A percentile compares a stretch with the other conserved stretches of the same genome.
These are phyloP conservation scores for Epizoanthus ramosus DNA, from an alignment of 92 coral and sea anemone genomes.

Conservation along the genomic window DNA sequence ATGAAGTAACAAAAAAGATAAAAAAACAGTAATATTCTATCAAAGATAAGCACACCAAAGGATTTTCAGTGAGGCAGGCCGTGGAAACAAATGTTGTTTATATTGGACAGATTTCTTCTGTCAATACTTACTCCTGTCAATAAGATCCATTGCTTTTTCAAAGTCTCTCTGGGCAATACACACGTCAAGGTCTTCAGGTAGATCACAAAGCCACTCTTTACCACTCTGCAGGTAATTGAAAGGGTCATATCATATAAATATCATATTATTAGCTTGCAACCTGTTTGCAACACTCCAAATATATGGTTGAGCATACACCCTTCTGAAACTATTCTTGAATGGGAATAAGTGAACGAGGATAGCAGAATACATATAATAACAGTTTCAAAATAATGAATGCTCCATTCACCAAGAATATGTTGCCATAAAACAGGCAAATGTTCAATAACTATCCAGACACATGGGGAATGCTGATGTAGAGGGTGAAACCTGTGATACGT, in stretches of 20 bases:
- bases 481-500: too few relatives aligned
- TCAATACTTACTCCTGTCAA: conserved; percentile 79
- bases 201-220: conserved; percentile 87
- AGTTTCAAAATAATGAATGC: too few relatives aligned
- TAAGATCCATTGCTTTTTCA: conserved; percentile 93
- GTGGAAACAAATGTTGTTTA: background rate
- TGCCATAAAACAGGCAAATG: too few relatives aligned
- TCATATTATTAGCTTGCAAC: background rate
- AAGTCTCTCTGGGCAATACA: conserved; percentile 98
- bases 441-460: too few relatives aligned
- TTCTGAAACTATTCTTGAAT: too few relatives aligned
- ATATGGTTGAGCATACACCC: conserved; percentile 22
- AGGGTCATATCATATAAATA: conserved; percentile 9
- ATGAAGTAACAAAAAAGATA: conserved; percentile 1
- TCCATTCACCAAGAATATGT: too few relatives aligned
- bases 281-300: background rate
- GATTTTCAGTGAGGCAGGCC: background rate
- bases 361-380: too few relatives aligned
- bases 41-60: background rate
- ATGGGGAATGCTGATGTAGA: too few relatives aligned
- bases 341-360: background rate
- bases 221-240: conserved; percentile 48
- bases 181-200: conserved; percentile 96
- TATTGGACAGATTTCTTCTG: too few relatives aligned
- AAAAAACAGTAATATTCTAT: background rate